Evolutionary conservation across 2,888 invertebrate genomes (phyloP).

Genomic region (Xestia xanthographa): DNA sequence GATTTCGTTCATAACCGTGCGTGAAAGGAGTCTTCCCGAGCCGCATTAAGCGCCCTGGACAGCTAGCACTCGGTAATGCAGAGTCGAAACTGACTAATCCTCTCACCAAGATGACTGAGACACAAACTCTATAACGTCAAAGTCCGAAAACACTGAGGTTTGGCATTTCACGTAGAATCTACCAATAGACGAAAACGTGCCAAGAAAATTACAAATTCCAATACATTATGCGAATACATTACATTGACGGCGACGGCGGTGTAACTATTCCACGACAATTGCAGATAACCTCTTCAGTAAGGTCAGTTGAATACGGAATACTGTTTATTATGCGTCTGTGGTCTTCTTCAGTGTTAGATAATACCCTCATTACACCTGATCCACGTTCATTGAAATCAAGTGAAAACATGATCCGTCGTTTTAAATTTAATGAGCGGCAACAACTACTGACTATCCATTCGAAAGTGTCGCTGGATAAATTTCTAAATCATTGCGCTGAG

Average conservation of each 20-base stretch:
- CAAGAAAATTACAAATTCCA: not conserved
- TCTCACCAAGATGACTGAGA: too few species aligned
- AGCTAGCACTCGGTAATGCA: too few species aligned
- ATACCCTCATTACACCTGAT: conserved; percentile 44
- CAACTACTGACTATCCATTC: conserved; percentile 31
- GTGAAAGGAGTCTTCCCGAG: too few species aligned
- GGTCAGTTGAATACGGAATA: conserved; percentile 23
- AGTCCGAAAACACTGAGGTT: not conserved
- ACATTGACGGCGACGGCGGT: not conserved
- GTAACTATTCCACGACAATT: not conserved
- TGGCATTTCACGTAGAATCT: not conserved
- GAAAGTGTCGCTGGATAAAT: conserved; percentile 59
- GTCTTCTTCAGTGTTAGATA: conserved; percentile 32
- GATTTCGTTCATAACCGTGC: not conserved
- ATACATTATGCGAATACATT: not conserved
- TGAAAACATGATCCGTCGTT: conserved; percentile 56
- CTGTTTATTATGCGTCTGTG: not conserved
- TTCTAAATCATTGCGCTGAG: conserved; percentile 64
- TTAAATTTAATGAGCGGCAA: conserved; percentile 58
- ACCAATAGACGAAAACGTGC: not conserved
- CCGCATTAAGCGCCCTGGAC: too few species aligned
- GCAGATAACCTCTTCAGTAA: conserved; percentile 3
- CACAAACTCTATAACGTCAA: not conserved
- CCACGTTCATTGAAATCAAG: conserved; percentile 54
- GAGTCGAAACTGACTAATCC: too few species aligned